phyloP scores from a whole-genome alignment of 2,113 vertebrate genomes.

The Hydropotes inermis region DNA sequence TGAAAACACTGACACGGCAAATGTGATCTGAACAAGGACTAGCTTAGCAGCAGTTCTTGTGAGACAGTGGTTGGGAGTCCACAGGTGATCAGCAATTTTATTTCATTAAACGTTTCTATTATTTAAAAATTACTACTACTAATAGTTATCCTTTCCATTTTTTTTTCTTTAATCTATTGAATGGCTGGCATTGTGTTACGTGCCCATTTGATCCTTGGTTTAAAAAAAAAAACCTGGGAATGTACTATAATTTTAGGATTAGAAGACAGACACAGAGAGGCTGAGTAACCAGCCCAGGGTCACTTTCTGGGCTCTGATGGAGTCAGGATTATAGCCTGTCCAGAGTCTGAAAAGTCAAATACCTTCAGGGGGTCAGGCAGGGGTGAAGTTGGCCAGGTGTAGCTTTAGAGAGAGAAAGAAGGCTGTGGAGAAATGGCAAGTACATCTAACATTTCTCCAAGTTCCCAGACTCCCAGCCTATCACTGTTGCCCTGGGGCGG shows the following conservation, averaged over 20 bases:
- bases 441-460: not conserved
- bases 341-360: not conserved
- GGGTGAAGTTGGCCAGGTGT: not conserved
- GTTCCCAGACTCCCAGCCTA: not conserved
- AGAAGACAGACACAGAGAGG: not conserved
- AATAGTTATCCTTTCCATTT: not conserved
- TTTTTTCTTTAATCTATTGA: not conserved
- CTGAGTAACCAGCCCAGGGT: too few relatives aligned
- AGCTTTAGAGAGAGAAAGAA: not conserved
- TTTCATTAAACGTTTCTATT: conserved; percentile 2
- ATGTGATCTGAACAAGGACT: conserved; percentile 63
- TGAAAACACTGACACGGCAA: conserved; percentile 72
- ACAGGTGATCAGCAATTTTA: not conserved
- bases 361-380: not conserved
- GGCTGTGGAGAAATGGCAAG: not conserved
- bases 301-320: not conserved
- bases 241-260: not conserved
- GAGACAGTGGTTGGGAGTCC: not conserved
- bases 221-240: not conserved
- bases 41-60: not conserved
- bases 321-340: not conserved
- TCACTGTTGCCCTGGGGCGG: not conserved
- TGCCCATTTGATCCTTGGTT: not conserved
- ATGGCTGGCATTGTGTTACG: not conserved
- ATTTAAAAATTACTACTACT: not conserved